Base-by-base conservation (phyloP, 1,140 invertebrate genomes). In the Solenopsis invicta region DNA sequence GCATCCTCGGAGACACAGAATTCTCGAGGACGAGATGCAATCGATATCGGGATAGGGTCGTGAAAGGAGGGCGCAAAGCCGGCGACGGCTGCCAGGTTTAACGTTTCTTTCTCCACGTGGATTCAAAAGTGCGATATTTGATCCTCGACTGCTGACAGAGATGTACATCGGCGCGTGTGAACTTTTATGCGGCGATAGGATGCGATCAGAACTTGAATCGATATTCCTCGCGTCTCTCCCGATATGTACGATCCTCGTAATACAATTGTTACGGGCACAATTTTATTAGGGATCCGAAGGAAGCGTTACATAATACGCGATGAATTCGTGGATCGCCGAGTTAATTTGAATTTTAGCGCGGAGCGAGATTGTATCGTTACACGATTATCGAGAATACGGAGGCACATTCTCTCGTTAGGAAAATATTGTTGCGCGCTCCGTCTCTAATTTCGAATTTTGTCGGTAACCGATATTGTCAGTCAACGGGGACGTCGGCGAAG, bases 21-120 rank as follows among this genome's bases (percentile, higher is more conserved):
- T 50, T 64, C 77, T 82, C 77, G 74, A 76, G 66, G 56, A 59
- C 13, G 24, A 29, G 29, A 2, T 12, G 77, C 37, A 76, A 66
- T 82, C 87, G 76, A 86, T 88, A 88, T 87, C 67, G 52, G 61
- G 54, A 64, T 64, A 24, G 34, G 21, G 21, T 71, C 59, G n/a
- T 24, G 66, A 75, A 84, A 84, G 66, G 45, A 52, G 76, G 37
- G 13, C 34, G 29, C 50, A 21, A 54, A 87, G 84, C 67, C 52
- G 66, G 37, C 74, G 66, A 75, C 67, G 16, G 67, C 41, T 54
- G 67, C 76, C 71, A 75, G 41, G 67, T 81, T 86, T 87, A 87
- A 81, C 69, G 71, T 87, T 87, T 54, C 62, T 81, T 56, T 78
- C 48, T 64, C 74, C 64, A 52, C 41, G 59, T 81, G 74, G 24